phyloP scores from a whole-genome alignment of 1,140 invertebrate genomes.

The Chionoecetes opilio region DNA sequence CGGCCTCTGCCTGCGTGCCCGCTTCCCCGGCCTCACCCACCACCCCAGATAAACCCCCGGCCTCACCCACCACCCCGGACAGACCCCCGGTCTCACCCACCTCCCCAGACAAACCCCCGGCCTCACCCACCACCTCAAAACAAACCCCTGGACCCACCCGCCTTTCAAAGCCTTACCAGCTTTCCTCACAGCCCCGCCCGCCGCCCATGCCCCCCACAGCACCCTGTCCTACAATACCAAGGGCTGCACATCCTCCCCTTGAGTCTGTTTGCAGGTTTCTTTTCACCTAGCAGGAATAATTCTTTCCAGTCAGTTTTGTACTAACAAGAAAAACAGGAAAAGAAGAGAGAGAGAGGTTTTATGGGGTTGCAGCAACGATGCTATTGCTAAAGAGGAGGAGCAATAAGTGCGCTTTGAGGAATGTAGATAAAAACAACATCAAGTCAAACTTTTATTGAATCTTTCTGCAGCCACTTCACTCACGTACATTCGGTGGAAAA shows the following conservation, averaged over 20 bases:
- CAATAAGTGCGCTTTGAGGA: neutral
- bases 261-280: neutral
- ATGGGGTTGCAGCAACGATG: neutral
- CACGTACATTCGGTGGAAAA: neutral
- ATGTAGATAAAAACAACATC: too few relatives aligned
- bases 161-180: neutral
- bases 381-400: neutral
- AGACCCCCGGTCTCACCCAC: neutral
- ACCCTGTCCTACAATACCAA: neutral
- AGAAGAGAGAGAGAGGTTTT: neutral
- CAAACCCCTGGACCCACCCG: neutral
- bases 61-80: neutral
- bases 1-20: conserved; percentile 61
- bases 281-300: neutral
- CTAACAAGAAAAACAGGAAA: neutral
- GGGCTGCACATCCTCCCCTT: neutral
- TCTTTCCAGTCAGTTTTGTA: neutral
- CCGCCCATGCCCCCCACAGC: neutral
- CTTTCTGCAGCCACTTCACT: neutral
- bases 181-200: neutral
- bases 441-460: neutral
- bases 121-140: neutral
- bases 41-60: neutral
- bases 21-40: neutral
- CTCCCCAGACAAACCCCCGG: neutral